Base-by-base conservation (phyloP, 1,140 invertebrate species). In the Drosophila oshimai region DNA sequence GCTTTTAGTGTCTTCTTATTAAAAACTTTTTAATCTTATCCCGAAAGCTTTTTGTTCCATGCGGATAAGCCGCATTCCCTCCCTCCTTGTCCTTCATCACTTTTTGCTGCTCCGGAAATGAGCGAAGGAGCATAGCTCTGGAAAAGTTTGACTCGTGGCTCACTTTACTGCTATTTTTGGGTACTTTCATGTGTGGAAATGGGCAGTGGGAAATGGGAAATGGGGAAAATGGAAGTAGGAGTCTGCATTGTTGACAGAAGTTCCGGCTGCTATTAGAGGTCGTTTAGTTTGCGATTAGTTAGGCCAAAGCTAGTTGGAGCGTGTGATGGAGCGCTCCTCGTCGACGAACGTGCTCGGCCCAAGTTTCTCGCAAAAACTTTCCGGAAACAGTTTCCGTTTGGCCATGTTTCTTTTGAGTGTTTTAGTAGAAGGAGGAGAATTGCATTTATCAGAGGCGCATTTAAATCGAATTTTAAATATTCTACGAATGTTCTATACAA, bases 1-100 rank as follows among this genome's bases (percentile, higher is more conserved):
- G 80, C 80, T 87, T 86, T 87, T 87, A 87, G 81, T 86, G 80
- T 86, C 65, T 74, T 86, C 80, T 86, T 86, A 86, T 86, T 86
- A 86, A 86, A 86, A 86, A 86, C 47, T 86, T 86, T 83, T 80
- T 87, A 86, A 87, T 86, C 81, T 87, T 61, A 80, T 75, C 57
- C 37, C 34, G 36, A 39, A 41, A 47, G 57, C 54, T 55, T 70
- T 79, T 84, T 78, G 64, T 86, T 86, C 71, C 36, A 44, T 69
- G 46, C 15, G 76, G 55, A 64, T 80, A 80, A 80, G 68, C 75
- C 49, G 34, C 69, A 61, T 53, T 29, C 29, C 29, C 20, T 24
- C 10, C 12, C 9, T 29, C 13, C 31, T 42, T 34, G 33, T 17
- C n/a, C 13, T 29, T 26, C 12, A 10, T 28, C 33, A 53, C 13